phyloP scores from a whole-genome alignment of 1,140 invertebrate genomes.

The Galleria mellonella region DNA sequence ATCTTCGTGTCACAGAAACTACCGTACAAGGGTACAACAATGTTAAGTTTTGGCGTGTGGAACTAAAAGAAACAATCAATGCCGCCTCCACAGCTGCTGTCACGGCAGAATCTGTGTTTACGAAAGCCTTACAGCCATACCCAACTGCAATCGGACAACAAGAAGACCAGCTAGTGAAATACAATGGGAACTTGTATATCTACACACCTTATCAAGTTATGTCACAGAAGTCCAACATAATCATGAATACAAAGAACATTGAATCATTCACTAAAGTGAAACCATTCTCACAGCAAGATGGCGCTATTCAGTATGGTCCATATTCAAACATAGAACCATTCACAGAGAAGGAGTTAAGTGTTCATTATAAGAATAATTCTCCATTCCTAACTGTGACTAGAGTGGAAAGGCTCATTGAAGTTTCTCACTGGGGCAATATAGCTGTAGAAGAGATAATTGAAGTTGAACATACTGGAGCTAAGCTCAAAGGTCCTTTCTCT shows the following conservation, averaged over 20 bases:
- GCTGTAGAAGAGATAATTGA: conserved; percentile 97
- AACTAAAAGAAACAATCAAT: conserved; percentile 77
- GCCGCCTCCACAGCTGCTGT: conserved; percentile 77
- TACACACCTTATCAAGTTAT: conserved; percentile 87
- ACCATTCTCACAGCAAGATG: conserved; percentile 86
- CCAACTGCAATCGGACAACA: conserved; percentile 92
- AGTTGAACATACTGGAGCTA: conserved; percentile 93
- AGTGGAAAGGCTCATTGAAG: conserved; percentile 91
- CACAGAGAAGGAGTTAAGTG: conserved; percentile 78
- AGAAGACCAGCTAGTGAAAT: conserved; percentile 95
- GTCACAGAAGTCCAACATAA: conserved; percentile 88
- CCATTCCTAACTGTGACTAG: conserved; percentile 94
- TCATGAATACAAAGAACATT: conserved; percentile 84
- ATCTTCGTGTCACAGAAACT: conserved; percentile 76
- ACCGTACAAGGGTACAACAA: conserved; percentile 72
- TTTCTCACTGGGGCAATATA: conserved; percentile 99
- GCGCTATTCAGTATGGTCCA: conserved; percentile 89
- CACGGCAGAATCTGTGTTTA: conserved; percentile 85
- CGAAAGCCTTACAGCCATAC: conserved; percentile 86
- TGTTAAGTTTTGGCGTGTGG: conserved; percentile 76
- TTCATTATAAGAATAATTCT: conserved; percentile 98
- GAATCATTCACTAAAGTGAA: conserved; percentile 92
- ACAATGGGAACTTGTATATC: conserved; percentile 88
- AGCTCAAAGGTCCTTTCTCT: conserved; percentile 96
- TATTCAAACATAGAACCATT: conserved; percentile 83